These are phyloP conservation scores for Calidris pugnax DNA, from an alignment of 2,113 vertebrate species.

Conservation along the genomic window DNA sequence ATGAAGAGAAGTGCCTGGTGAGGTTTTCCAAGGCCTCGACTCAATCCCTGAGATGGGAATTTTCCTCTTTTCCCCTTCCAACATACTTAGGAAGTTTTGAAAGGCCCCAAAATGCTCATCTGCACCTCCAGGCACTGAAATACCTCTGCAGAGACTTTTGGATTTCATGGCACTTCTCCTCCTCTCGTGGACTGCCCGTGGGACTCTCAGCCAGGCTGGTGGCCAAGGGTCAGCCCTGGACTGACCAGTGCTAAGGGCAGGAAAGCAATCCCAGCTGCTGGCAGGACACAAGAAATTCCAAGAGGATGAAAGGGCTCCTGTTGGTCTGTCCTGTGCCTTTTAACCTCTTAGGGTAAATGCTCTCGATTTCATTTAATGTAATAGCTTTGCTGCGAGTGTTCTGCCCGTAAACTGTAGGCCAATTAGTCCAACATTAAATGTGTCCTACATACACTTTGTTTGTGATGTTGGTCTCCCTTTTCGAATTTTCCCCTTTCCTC, in stretches of 20 bases:
- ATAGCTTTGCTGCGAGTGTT: neutral
- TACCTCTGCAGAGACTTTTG: neutral
- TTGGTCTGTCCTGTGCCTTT: neutral
- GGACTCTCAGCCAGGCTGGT: neutral
- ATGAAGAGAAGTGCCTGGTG: neutral
- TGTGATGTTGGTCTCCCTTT: neutral
- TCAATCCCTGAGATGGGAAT: neutral
- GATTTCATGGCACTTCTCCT: neutral
- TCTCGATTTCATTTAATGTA: conserved; percentile 1
- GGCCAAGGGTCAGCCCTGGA: neutral
- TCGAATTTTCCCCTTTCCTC: neutral
- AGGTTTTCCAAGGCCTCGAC: neutral
- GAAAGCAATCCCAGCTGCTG: neutral
- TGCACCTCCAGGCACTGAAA: neutral
- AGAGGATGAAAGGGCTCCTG: conserved; percentile 1
- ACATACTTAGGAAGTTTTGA: neutral
- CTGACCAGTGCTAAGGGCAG: neutral
- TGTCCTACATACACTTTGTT: neutral
- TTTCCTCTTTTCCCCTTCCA: neutral
- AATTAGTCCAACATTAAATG: neutral
- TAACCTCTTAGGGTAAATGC: neutral
- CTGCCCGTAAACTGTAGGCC: neutral
- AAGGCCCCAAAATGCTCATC: neutral
- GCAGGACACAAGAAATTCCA: neutral
- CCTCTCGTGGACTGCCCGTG: neutral